phyloP scores from a whole-genome alignment of 2,888 invertebrate genomes.

The Dilophus febrilis region DNA sequence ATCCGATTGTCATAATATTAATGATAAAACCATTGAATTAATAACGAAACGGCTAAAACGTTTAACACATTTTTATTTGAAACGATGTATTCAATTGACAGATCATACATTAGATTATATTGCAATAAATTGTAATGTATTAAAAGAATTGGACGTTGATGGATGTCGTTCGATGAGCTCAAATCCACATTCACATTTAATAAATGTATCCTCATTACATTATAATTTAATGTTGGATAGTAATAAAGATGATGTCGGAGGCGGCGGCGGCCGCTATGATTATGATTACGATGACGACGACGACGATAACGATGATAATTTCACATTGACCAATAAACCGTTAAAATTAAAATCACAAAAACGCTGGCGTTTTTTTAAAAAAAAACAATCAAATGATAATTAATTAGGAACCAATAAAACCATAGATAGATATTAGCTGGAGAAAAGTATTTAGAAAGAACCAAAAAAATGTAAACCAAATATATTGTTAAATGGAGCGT shows the following conservation, averaged over 20 bases:
- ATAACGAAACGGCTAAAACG: slow-evolving; percentile 29
- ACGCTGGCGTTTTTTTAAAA: too few species aligned
- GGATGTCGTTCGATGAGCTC: slow-evolving; percentile 26
- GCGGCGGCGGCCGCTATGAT: too few species aligned
- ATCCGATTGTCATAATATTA: slow-evolving; percentile 48
- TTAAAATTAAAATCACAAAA: too few species aligned
- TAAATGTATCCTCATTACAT: slow-evolving; percentile 17
- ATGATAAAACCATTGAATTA: slow-evolving; percentile 40
- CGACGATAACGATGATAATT: too few species aligned
- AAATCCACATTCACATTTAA: slow-evolving; percentile 25
- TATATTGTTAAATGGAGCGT: too few species aligned
- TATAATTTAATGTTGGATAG: background rate
- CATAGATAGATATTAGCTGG: too few species aligned
- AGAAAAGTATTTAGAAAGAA: too few species aligned
- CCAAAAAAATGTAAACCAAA: too few species aligned
- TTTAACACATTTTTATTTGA: slow-evolving; percentile 23
- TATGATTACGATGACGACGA: too few species aligned
- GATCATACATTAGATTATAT: slow-evolving; percentile 35
- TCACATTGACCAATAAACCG: too few species aligned
- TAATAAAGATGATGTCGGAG: background rate
- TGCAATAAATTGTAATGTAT: slow-evolving; percentile 29
- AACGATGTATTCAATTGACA: slow-evolving; percentile 37
- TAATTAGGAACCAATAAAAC: too few species aligned
- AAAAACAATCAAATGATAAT: too few species aligned
- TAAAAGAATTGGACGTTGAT: slow-evolving; percentile 18